A percentile compares a stretch with the other conserved stretches of the same genome.
These are phyloP conservation scores for Apotomis turbidana DNA, from an alignment of 2,888 invertebrate genomes.

Conservation along the genomic window DNA sequence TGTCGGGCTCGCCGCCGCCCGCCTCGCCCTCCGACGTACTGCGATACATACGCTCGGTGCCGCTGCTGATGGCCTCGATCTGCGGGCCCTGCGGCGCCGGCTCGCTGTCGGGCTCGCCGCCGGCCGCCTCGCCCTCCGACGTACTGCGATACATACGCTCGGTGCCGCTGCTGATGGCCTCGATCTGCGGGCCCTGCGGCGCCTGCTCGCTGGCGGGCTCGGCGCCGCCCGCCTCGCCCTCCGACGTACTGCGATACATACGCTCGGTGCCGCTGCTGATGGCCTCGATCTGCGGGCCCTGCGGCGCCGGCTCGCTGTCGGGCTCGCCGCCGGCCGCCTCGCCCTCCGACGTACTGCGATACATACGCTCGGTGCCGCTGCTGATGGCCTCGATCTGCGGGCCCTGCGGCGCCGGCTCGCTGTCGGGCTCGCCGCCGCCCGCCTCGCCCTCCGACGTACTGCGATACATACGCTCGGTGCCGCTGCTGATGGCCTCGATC, in stretches of 20 bases:
- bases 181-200: conserved; percentile 82
- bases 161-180: conserved; percentile 91
- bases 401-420: conserved; percentile 67
- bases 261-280: conserved; percentile 90
- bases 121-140: conserved; percentile 53
- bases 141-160: conserved; percentile 74
- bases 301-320: conserved; percentile 64
- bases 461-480: conserved; percentile 83
- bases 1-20: conserved; percentile 56
- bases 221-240: conserved; percentile 52
- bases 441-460: conserved; percentile 48
- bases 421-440: conserved; percentile 56
- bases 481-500: conserved; percentile 91
- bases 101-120: conserved; percentile 59
- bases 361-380: conserved; percentile 87
- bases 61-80: conserved; percentile 91
- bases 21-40: conserved; percentile 47
- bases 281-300: conserved; percentile 86
- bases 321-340: conserved; percentile 53
- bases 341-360: conserved; percentile 47
- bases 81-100: conserved; percentile 77
- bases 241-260: conserved; percentile 55
- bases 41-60: conserved; percentile 83
- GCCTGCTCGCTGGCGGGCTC: conserved; percentile 65
- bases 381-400: conserved; percentile 89